Percentiles rank a stretch among this genome's conserved stretches.
phyloP scores from a whole-genome alignment of 2,888 invertebrate genomes.

The Chironomus riparius region DNA sequence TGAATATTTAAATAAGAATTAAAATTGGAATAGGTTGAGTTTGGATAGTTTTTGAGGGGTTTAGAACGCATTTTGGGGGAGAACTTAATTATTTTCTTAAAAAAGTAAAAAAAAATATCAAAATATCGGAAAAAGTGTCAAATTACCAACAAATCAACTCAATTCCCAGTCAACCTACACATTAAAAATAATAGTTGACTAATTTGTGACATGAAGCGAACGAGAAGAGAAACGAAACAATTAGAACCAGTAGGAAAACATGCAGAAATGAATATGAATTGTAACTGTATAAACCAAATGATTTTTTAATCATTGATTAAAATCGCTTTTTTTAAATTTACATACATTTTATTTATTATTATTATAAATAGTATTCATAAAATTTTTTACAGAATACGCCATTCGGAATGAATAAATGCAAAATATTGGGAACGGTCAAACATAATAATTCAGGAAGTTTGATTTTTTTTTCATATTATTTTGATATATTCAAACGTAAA shows the following conservation, averaged over 20 bases:
- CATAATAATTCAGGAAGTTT: conserved; percentile 26
- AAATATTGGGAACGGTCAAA: conserved; percentile 26
- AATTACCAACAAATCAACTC: too few relatives aligned
- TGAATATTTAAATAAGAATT: background rate
- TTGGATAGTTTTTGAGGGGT: too few relatives aligned
- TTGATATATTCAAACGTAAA: conserved; percentile 16
- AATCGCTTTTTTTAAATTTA: background rate
- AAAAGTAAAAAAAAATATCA: too few relatives aligned
- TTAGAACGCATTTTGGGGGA: too few relatives aligned
- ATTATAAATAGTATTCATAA: background rate
- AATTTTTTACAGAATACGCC: background rate
- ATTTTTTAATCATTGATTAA: background rate
- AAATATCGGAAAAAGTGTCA: too few relatives aligned
- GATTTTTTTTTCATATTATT: background rate
- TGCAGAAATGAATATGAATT: background rate
- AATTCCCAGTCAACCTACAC: too few relatives aligned
- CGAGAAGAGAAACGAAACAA: background rate
- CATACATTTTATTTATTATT: background rate
- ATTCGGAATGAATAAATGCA: background rate
- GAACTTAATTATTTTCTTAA: too few relatives aligned
- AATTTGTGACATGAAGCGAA: conserved; percentile 11
- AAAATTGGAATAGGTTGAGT: background rate
- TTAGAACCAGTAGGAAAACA: background rate
- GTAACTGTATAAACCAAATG: background rate
- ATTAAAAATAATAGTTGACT: background rate